phyloP scores from a whole-genome alignment of 2,113 vertebrate species.

The Copsychus sechellarum region DNA sequence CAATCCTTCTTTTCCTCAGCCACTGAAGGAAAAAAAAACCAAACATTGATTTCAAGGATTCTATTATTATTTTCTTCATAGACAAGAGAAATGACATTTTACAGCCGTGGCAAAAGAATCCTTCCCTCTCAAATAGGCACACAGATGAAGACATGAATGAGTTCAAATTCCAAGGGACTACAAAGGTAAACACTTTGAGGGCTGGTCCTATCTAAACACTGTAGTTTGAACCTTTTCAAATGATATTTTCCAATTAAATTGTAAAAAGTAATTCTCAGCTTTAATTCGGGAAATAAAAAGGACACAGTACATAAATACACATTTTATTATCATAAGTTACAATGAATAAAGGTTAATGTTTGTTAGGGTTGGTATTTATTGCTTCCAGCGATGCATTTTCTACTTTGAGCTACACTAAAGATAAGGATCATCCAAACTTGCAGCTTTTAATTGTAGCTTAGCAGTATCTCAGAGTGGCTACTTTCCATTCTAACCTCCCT shows the following conservation, averaged over 20 bases:
- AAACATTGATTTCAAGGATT: not conserved
- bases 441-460: not conserved
- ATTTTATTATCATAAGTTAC: not conserved
- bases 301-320: not conserved
- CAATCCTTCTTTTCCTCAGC: not conserved
- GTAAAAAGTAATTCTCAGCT: slow-evolving; percentile 54
- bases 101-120: not conserved
- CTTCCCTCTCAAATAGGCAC: not conserved
- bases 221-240: slow-evolving; percentile 36
- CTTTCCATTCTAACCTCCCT: slow-evolving; percentile 7
- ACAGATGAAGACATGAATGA: not conserved
- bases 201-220: not conserved
- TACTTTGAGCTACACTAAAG: not conserved
- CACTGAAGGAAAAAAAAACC: not conserved
- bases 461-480: not conserved
- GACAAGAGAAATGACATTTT: not conserved
- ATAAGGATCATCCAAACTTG: not conserved
- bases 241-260: slow-evolving; percentile 8
- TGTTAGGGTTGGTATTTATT: slow-evolving; percentile 46
- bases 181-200: not conserved
- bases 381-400: not conserved
- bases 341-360: slow-evolving; percentile 53
- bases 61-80: not conserved
- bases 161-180: slow-evolving; percentile 36
- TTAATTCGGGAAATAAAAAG: not conserved